Percentiles rank a stretch among this genome's conserved stretches.
Conservation (phyloP, 2,113 vertebrate species). For the Nymphicus hollandicus region DNA sequence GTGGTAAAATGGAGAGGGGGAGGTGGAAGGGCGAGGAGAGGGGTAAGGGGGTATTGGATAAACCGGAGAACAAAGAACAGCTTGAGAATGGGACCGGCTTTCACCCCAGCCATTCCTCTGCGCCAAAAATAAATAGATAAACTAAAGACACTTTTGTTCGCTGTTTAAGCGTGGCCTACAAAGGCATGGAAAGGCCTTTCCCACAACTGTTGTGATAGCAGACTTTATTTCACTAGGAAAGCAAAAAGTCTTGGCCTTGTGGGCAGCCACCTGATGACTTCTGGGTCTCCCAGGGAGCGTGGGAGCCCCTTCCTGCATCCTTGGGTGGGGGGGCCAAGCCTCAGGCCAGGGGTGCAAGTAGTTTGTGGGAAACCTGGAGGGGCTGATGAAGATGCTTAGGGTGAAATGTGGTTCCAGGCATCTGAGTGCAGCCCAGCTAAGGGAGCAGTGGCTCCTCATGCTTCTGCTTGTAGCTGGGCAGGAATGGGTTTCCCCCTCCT, state of each 20-base stretch:
- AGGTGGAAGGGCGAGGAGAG: background rate
- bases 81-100: background rate
- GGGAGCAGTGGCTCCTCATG: background rate
- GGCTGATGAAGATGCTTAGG: background rate
- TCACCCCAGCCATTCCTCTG: background rate
- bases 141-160: background rate
- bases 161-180: background rate
- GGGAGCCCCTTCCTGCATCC: background rate
- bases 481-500: background rate
- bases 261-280: background rate
- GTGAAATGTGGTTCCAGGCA: background rate
- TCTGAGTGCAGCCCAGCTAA: background rate
- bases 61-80: slow-evolving; percentile 28
- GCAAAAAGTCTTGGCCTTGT: background rate
- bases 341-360: background rate
- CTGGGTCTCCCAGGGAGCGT: accelerated
- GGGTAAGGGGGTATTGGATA: slow-evolving; percentile 26
- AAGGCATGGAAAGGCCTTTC: background rate
- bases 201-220: background rate
- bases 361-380: background rate
- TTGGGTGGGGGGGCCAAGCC: background rate
- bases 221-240: background rate
- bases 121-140: background rate
- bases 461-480: background rate
- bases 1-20: slow-evolving; percentile 32